These are phyloP conservation scores for Phaonia tiefii DNA, from an alignment of 2,888 invertebrate species.

Conservation along the genomic window DNA sequence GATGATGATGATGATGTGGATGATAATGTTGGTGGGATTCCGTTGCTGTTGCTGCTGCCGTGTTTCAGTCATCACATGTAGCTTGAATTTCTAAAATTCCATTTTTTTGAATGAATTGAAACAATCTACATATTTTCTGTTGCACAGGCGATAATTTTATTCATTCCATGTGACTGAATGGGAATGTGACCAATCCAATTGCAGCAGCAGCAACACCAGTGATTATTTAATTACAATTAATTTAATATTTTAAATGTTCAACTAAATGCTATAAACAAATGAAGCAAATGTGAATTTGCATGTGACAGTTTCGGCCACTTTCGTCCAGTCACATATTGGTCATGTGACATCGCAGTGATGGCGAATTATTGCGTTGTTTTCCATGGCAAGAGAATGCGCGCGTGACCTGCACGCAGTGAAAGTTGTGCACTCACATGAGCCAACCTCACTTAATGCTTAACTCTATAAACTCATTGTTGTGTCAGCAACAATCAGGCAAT, in stretches of 20 bases:
- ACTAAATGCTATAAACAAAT: conserved; percentile 7
- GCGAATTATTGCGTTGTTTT: not conserved
- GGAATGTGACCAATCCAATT: not conserved
- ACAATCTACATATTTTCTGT: conserved; percentile 2
- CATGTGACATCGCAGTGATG: not conserved
- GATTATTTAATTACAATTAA: conserved; percentile 31
- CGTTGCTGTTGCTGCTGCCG: not conserved
- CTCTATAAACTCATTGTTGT: too few relatives aligned
- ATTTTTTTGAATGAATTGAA: conserved; percentile 21
- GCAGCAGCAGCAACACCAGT: not conserved
- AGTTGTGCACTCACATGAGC: conserved; percentile 1
- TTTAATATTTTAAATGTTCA: conserved; percentile 30
- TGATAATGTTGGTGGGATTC: too few relatives aligned
- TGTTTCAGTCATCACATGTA: conserved; percentile 34
- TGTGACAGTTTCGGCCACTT: not conserved
- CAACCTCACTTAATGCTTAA: too few relatives aligned
- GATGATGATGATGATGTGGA: too few relatives aligned
- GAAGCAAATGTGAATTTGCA: not conserved
- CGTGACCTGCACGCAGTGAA: conserved; percentile 13
- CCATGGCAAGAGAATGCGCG: not conserved
- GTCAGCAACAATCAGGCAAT: too few relatives aligned
- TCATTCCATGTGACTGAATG: too few relatives aligned
- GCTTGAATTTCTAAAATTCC: conserved; percentile 44
- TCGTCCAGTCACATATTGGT: conserved; percentile 18
- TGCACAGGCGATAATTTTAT: conserved; percentile 6